Evolutionary conservation across 2,888 invertebrate genomes (phyloP), one percentile per base, ranked within the genome.

Genomic region (Germaria angustata): DNA sequence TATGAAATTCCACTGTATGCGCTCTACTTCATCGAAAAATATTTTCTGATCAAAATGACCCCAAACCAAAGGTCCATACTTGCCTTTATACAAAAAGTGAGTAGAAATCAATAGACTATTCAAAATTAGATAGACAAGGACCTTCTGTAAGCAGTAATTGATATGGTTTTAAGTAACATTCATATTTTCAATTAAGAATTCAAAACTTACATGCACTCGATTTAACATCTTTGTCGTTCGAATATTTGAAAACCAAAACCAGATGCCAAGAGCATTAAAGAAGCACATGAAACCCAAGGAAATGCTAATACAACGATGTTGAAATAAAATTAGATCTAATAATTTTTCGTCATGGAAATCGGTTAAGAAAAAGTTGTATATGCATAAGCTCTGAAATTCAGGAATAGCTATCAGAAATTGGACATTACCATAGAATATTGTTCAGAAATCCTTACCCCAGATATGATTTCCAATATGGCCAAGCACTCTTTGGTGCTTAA

Each of bases 211-310:
- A 51, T 82, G 82, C 1, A 82, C 0, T 4, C 78, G 65, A 63
- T 46, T 28, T 17, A 82, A 72, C 28, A 76, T 49, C 32, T 84
- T 84, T n/a, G 84, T 85, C 1, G 24, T 51, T 17, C 63, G 8
- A 24, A 84, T 36, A 34, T 82, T 81, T 0, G 86, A 85, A 71
- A 66, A 69, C 72, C 85, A 85, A 55, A 84, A 84, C 86, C 86
- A 86, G 2, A 79, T 84, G 4, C 84, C 83, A 5, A 81, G 49
- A 3, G 55, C 82, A 76, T 82, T 75, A 66, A 71, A 79, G 1
- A 55, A 63, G 3, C 69, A 66, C 7, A 66, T 34, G 41, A 82
- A 82, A 17, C 65, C 36, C 0, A 75, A 13, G 0, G 79, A 69
- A n/a, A 66, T 2, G 44, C 65, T 57, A 4, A 82, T 20, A 36